Evolutionary conservation across 2,797 vertebrate genomes (phyloP).

Genomic region (Clarias pachynema): DNA sequence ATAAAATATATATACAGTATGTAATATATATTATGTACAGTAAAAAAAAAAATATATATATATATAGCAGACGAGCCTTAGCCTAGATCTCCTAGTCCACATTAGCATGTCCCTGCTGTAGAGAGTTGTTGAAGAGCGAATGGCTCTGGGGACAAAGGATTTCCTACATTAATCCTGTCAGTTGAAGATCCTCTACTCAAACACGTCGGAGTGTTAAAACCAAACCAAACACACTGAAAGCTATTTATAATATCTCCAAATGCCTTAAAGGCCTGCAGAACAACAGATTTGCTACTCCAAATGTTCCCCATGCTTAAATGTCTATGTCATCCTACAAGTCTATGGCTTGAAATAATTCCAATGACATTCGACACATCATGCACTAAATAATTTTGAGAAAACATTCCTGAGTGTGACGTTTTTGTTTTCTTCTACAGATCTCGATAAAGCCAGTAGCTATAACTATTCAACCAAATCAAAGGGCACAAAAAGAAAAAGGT

Average conservation of each 20-base stretch:
- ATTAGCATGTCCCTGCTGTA: background rate
- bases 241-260: too few species aligned
- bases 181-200: background rate
- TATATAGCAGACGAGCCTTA: too few species aligned
- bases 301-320: constrained; percentile 10
- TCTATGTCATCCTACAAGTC: constrained; percentile 12
- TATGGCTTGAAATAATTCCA: constrained; percentile 32
- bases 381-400: constrained; percentile 16
- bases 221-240: constrained; percentile 1
- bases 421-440: background rate
- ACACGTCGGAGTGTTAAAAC: background rate
- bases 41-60: too few species aligned
- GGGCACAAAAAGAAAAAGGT: constrained; percentile 10
- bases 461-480: background rate
- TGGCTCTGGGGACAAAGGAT: background rate
- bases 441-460: background rate
- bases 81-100: too few species aligned
- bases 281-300: constrained; percentile 27
- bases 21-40: too few species aligned
- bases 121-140: background rate
- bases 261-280: background rate
- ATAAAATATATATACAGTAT: too few species aligned
- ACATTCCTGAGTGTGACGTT: background rate
- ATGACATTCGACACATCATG: constrained; percentile 15
- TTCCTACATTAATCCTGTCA: too few species aligned